A percentile compares a stretch with the other conserved stretches of the same genome.
phyloP scores from a whole-genome alignment of 1,140 invertebrate species.

The Drosophila ficusphila region DNA sequence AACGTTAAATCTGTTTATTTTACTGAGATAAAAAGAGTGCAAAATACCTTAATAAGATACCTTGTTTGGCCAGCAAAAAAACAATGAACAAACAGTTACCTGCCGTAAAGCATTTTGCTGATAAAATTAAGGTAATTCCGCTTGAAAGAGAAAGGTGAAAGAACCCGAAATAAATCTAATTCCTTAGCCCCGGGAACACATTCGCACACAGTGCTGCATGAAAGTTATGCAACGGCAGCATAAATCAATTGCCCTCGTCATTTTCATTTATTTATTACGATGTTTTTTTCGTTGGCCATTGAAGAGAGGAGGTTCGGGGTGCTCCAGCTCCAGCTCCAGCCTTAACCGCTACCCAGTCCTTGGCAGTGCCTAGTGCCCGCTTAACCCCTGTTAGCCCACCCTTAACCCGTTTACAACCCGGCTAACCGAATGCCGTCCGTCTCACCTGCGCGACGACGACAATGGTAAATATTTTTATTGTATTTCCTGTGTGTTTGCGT shows the following conservation, averaged over 20 bases:
- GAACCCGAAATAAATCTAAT: slow-evolving; percentile 35
- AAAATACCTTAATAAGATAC: background rate
- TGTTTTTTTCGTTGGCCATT: slow-evolving; percentile 36
- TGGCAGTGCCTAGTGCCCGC: no score
- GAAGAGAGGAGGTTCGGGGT: background rate
- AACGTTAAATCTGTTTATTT: no score
- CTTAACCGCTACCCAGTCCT: slow-evolving; percentile 1
- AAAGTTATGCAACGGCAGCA: slow-evolving; percentile 54
- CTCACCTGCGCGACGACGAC: slow-evolving; percentile 62
- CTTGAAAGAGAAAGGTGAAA: background rate
- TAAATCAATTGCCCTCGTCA: slow-evolving; percentile 54
- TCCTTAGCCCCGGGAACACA: slow-evolving; percentile 5
- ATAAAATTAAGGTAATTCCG: slow-evolving; percentile 31
- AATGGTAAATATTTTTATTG: slow-evolving; percentile 67
- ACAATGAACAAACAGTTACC: background rate
- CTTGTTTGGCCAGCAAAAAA: slow-evolving; percentile 8
- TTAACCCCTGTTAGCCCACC: background rate
- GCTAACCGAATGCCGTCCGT: no score
- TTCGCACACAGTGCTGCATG: slow-evolving; percentile 26
- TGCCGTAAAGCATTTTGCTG: slow-evolving; percentile 11
- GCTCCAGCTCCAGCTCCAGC: slow-evolving; percentile 7
- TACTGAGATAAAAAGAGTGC: no score
- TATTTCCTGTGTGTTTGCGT: slow-evolving; percentile 53
- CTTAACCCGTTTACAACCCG: slow-evolving; percentile 11
- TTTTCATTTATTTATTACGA: slow-evolving; percentile 53